Evolutionary conservation across 2,888 invertebrate genomes (phyloP), one percentile per base, ranked within the genome.

Genomic region (Idaea straminata): DNA sequence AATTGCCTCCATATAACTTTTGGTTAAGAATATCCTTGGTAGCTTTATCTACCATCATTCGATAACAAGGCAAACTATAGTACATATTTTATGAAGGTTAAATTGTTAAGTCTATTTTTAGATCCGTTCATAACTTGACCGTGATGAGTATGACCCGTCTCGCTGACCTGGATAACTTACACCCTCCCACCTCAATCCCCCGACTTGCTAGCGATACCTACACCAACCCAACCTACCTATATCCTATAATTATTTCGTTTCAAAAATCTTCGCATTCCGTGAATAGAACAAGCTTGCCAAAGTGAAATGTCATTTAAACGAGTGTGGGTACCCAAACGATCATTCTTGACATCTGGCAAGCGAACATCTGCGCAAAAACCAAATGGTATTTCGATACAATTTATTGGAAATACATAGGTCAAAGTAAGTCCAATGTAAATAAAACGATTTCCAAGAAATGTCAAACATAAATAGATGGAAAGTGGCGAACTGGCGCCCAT

Each of bases 121-220:
- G 74, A 67, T 62, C 64, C 63, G 69, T 69, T 58, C 34, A 59
- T 65, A 73, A 76, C 79, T 79, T 84, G 84, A 81, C 84, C 82
- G 79, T 82, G 81, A 76, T 72, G 69, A 61, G 79, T 69, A 73
- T 79, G 86, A 84, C 89, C 86, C 82, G 83, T 74, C 84, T 86
- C 77, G 81, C 78, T 90, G 88, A 89, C 91, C 89, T 77, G 85
- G 82, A 83, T 89, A 74, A 68, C 64, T 62, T 64, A 68, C 61
- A 70, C 74, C 70, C 68, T 71, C 77, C 77, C 76, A 72, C 75
- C 77, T 75, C 72, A 5, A 5, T 72, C 74, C 77, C 10, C 73
- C 84, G 83, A 85, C 84, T 85, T 76, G 74, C 16, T 59, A 13
- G 10, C 59, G 34, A 7, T 47, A 47, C 47, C 10, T 47, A 47